phyloP scores from a whole-genome alignment of 2,888 invertebrate genomes.

The Onchidella celtica region DNA sequence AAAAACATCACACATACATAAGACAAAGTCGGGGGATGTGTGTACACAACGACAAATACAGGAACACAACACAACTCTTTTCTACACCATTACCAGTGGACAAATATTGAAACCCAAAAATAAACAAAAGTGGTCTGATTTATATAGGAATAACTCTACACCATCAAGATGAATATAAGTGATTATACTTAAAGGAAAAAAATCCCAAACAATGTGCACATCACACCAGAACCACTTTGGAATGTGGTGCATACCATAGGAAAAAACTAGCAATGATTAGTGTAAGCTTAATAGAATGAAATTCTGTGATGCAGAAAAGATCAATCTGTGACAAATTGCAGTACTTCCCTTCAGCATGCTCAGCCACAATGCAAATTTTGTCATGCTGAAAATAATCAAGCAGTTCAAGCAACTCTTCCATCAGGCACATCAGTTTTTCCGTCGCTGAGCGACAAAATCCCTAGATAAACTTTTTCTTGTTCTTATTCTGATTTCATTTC shows the following conservation, averaged over 20 bases:
- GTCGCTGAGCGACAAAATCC: too few relatives aligned
- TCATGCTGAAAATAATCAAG: too few relatives aligned
- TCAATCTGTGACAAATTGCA: too few relatives aligned
- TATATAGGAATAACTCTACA: background rate
- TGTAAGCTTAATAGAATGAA: background rate
- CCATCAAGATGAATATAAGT: background rate
- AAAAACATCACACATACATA: background rate
- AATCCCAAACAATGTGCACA: conserved; percentile 16
- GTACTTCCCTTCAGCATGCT: too few relatives aligned
- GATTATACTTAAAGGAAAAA: background rate
- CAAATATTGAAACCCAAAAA: too few relatives aligned
- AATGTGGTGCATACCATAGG: conserved; percentile 33
- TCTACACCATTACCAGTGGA: background rate
- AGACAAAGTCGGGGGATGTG: background rate
- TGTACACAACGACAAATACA: conserved; percentile 15
- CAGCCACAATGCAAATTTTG: too few relatives aligned
- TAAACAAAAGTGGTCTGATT: background rate
- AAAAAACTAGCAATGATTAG: conserved; percentile 14
- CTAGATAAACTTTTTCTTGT: too few relatives aligned
- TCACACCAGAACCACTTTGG: conserved; percentile 11
- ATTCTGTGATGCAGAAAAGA: too few relatives aligned
- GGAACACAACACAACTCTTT: background rate
- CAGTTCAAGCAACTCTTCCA: too few relatives aligned
- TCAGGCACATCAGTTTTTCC: too few relatives aligned
- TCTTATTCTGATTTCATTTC: too few relatives aligned